These are phyloP conservation scores for Adelges cooleyi DNA, from an alignment of 1,140 invertebrate species.

Conservation along the genomic window DNA sequence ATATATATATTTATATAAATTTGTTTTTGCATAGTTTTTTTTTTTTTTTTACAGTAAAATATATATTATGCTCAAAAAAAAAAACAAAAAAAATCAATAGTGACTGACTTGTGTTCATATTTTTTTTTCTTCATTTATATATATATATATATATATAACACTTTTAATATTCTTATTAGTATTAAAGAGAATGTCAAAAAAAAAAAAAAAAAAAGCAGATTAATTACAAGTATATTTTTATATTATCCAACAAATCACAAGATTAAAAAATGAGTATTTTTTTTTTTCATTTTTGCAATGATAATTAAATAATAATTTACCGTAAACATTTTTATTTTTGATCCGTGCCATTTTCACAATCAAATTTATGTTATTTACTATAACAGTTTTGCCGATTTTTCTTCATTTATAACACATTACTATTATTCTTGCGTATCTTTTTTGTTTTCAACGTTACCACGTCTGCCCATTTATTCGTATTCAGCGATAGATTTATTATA, in stretches of 20 bases:
- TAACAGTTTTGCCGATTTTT: not conserved
- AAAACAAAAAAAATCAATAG: constrained; percentile 1
- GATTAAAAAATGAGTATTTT: not conserved
- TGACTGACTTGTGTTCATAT: constrained; percentile 23
- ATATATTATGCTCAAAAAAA: constrained; percentile 13
- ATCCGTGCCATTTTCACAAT: constrained; percentile 5
- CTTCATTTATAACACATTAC: too few species aligned
- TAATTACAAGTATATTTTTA: too few species aligned
- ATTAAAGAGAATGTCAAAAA: not conserved
- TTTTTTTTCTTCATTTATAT: not conserved
- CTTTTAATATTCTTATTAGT: not conserved
- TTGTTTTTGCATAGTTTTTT: too few species aligned
- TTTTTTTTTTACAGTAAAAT: constrained; percentile 5
- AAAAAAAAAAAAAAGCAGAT: too few species aligned
- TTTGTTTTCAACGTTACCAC: too few species aligned
- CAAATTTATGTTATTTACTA: not conserved
- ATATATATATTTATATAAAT: too few species aligned
- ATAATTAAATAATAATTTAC: too few species aligned
- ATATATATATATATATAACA: too few species aligned
- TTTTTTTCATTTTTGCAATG: not conserved
- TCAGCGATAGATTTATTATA: too few species aligned
- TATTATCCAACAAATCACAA: not conserved
- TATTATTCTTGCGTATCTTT: too few species aligned
- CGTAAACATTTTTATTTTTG: not conserved
- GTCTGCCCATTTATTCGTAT: too few species aligned